Evolutionary conservation across 2,888 invertebrate genomes (phyloP), one percentile per base, ranked within the genome.

Genomic region (Agriopis marginaria): DNA sequence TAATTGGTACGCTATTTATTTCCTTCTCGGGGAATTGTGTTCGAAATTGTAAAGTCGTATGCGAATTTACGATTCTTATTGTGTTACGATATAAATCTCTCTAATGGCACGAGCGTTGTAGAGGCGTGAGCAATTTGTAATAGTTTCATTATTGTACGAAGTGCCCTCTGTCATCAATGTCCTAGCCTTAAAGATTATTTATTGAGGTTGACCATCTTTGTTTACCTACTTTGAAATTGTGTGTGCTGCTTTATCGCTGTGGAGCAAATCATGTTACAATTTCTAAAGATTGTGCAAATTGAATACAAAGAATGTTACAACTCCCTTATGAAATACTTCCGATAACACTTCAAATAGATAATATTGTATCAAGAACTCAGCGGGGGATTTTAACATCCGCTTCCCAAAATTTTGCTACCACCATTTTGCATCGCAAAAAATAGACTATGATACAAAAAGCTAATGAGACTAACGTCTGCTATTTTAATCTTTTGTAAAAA

Each of bases 1-100:
- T 92, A 89, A 93, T 93, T 89, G 91, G 86, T 86, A 82, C 81
- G 86, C 90, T 89, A 91, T 93, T 92, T 91, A 92, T 91, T 91
- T 90, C 89, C 87, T 84, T 89, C 85, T 82, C 84, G 81, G 75
- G 81, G 86, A 88, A 88, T 86, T 82, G 83, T 79, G 87, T 77
- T 58, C 82, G 77, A 83, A 87, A 84, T 89, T 88, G 78, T 87
- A 85, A 87, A 85, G 86, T 88, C 82, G 85, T 85, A 88, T 86
- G 86, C 82, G 83, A 90, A 90, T 92, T 92, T 92, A 92, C 86
- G 88, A 85, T 84, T 68, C 69, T 75, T 82, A 85, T 91, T 91
- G 87, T 92, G 81, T 78, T 76, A 74, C 71, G 80, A 80, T 85
- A 93, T 93, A 93, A 94, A 93, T 93, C 92, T 93, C 82, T 82